Evolutionary conservation across 2,888 invertebrate genomes (phyloP), one percentile per base, ranked within the genome.

Genomic region (Polydrusus tereticollis): DNA sequence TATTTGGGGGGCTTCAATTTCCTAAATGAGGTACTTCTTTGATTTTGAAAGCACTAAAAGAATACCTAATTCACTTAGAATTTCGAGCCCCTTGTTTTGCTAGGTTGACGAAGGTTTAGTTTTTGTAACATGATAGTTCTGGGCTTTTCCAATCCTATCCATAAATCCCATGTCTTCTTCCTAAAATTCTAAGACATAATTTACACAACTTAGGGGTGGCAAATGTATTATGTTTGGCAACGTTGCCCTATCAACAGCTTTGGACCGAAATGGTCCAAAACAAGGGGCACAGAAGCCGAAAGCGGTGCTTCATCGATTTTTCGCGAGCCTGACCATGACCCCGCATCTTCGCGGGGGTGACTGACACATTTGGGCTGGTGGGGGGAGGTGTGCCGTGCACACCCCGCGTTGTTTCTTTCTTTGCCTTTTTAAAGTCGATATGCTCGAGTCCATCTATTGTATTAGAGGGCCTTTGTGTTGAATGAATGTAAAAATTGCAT

Each of bases 291-390:
- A 60, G 69, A 70, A 64, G 64, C 69, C 64, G 69, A 63, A 64
- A 70, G 68, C 63, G 62, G 63, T 26, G 41, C 63, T 59, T 38
- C 45, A 66, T 66, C 60, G 66, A 66, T 71, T 71, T 71, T 71
- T 60, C 41, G 47, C 64, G 18, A 43, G 26, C 52, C 59, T 71
- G 71, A 71, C 71, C 71, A 47, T 71, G 66, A 71, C 71, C 71
- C 70, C 65, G 36, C 65, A 59, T 71, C 71, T 65, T 55, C 33
- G 47, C 62, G 52, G 60, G 52, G 71, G 71, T 71, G 59, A 66
- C 29, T 71, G 59, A 66, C 52, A 70, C 52, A 70, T 47, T 66
- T 66, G 55, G 36, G 47, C 57, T 50, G 59, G 43, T 45, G 52
- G 29, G 60, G 50, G 67, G 67, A 41, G 66, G 47, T 55, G 52